Evolutionary conservation across 2,888 invertebrate genomes (phyloP), one percentile per base, ranked within the genome.

Genomic region (Laspeyria flexula): DNA sequence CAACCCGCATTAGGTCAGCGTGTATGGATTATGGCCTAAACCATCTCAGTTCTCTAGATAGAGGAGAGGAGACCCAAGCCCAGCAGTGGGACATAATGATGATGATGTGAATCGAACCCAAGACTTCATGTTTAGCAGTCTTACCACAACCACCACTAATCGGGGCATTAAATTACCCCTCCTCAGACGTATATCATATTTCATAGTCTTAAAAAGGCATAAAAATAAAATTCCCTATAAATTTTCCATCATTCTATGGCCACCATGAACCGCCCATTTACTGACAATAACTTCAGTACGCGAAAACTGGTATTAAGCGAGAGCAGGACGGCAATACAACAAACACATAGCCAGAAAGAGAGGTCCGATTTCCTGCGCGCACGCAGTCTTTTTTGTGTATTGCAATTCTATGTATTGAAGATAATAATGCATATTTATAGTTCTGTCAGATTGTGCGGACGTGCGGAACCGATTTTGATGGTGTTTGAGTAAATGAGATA

Each of bases 261-360:
- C 52, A 59, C 64, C 62, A 47, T 46, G 63, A 65, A 69, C 60
- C 71, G 66, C 61, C 65, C 74, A 58, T 55, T 70, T 68, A 75
- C 71, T 72, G 73, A 71, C 75, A 77, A 77, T 77, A 75, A 77
- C 73, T 74, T 73, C 62, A 62, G 61, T 68, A 66, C 72, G 72
- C 77, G 77, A 79, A 83, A 85, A 85, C 84, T 83, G 84, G 85
- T 83, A 79, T 79, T 71, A 78, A 72, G 64, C 56, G 55, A 54
- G 75, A 71, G 39, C 13, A 37, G 72, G 60, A 65, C 71, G 62
- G 72, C 43, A 54, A 79, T 56, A 54, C 48, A 38, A 4, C 27
- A 12, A 47, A 23, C 12, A 1, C 21, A 21, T 64, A 45, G 60
- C 21, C 55, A 54, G 40, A 64, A 54, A 40, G 70, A 74, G 50